Percentiles rank a stretch among this genome's conserved stretches.
Conservation (phyloP, 2,888 invertebrate genomes). For the Epirrita christyi region DNA sequence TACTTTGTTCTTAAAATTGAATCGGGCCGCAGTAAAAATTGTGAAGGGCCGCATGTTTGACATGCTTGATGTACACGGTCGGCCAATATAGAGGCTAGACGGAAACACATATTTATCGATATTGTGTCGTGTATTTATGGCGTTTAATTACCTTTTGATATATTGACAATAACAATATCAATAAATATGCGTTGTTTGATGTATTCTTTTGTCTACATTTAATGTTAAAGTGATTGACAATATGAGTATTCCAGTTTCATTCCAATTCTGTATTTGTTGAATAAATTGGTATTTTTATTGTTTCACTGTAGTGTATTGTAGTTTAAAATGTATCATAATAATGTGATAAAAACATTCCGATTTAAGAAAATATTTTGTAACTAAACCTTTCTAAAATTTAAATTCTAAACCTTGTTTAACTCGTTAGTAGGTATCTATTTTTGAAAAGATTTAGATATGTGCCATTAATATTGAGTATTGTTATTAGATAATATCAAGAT, state of each 20-base stretch:
- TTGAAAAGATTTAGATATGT: not conserved
- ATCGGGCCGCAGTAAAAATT: no score
- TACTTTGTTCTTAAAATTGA: no score
- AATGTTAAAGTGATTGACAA: not conserved
- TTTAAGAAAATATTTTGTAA: no score
- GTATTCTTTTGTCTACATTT: not conserved
- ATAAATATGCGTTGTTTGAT: not conserved
- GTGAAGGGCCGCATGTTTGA: no score
- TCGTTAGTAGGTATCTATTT: not conserved
- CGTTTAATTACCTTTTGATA: not conserved
- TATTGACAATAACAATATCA: no score
- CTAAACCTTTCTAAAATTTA: no score
- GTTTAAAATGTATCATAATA: not conserved
- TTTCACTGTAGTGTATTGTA: not conserved
- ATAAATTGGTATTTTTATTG: not conserved
- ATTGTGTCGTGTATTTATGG: not conserved
- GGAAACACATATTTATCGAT: not conserved
- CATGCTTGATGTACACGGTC: not conserved
- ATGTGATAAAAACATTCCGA: slow-evolving; percentile 6
- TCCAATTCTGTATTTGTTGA: not conserved
- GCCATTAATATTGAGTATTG: slow-evolving; percentile 9
- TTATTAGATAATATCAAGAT: slow-evolving; percentile 4
- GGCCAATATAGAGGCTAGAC: not conserved
- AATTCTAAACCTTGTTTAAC: not conserved
- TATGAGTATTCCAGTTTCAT: not conserved